Base-by-base conservation (phyloP, 2,113 vertebrate genomes). In the Anser brachyrhynchus region DNA sequence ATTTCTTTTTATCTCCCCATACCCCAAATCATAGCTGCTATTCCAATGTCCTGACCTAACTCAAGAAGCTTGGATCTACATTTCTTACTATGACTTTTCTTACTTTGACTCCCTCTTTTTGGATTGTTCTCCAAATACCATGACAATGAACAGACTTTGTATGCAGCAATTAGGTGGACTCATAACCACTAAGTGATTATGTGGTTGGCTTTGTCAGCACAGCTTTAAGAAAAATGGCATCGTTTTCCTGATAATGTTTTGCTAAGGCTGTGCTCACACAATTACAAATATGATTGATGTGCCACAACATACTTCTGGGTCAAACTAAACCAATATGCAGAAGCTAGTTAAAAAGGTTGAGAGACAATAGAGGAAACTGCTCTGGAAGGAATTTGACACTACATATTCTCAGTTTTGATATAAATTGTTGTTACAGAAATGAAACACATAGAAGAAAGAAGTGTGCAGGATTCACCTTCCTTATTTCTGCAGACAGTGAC, bases 401-500 rank as follows among this genome's bases (percentile, higher is more conserved):
- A 14, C 23, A 28, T 12, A 33, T 67, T 57, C 35, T 79, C 28
- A 11, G 4, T 5, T 84, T 71, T 59, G 18, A 69, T 46, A 65
- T 49, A 72, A 65, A 61, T 52, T 67, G 29, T 13, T 75, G 29
- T 13, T 75, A 61, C 1, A 29, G 41, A 87, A 78, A 74, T 3
- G 6, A 84, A 76, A 74, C 10, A 71, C 13, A 61, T 59, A 49
- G 6, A 31, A 65, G 39, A 90, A 87, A 95, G 39, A 93, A 93
- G 26, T 74, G 28, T 85, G 71, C 16, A 39, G 39, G 80, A 96
- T 92, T 98, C 96, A 98, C 98, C 98, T 97, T 95, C 93, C 31
- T 97, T 94, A 95, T 96, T 98, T 87, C 90, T 97, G 96, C 74
- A 97, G 71, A 98, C 97, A 73, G 98, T 98, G 88, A 98, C 97